Base-by-base conservation (phyloP, 2,888 invertebrate species). In the Acrobasis repandana region DNA sequence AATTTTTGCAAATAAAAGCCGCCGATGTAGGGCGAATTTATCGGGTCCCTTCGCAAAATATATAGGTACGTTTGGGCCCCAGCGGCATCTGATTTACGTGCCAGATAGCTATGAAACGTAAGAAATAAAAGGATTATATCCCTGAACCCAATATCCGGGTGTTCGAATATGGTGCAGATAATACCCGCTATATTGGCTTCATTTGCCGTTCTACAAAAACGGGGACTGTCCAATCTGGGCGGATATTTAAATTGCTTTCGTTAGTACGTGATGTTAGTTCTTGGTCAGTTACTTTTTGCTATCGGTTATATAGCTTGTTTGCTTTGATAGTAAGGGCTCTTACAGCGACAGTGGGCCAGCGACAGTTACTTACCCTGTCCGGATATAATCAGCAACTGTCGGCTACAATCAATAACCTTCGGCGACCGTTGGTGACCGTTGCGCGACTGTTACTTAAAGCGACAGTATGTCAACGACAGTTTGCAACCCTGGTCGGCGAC, bases 1-100 rank as follows among this genome's bases (percentile, higher is more conserved):
- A 63, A 58, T 65, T 68, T 71, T 71, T 71, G 69, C 69, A 67
- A 68, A 70, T 70, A 71, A 71, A 71, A 67, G 67, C 69, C 64
- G 63, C 58, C 64, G 66, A 65, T 65, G 69, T 60, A 60, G 63
- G 62, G 60, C 38, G 62, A 67, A 71, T 71, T 71, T 71, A 71
- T 70, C 67, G 69, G 54, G 60, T 65, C 71, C 68, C 66, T 68
- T 70, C 54, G 62, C 64, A 65, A 69, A 69, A 69, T 69, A 69
- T 69, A 69, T 68, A 67, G 66, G 63, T 62, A 66, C 63, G 65
- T 63, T 52, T 52, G 60, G 56, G 58, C 60, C 60, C 20, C 52
- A 50, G 51, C 38, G 52, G 57, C 56, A 15, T 43, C 61, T 67
- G 67, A 67, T 67, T 67, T 67, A 67, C 65, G 57, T 63, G 61